Evolutionary conservation across 2,113 vertebrate genomes (phyloP), one percentile per base, ranked within the genome.

Genomic region (Melanerpes formicivorus): DNA sequence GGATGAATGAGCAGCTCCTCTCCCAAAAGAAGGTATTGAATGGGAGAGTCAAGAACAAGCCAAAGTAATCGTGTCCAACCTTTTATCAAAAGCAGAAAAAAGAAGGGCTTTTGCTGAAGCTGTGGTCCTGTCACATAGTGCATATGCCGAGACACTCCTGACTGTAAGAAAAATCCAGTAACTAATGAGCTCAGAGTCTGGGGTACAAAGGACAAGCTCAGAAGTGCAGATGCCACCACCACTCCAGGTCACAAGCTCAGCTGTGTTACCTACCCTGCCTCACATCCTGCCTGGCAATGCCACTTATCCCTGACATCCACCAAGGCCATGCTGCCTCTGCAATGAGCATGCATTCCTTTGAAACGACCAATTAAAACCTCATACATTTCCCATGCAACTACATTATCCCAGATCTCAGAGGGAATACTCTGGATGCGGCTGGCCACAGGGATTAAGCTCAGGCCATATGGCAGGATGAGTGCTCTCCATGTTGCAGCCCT

Each of bases 291-390:
- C 29, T 25, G 37, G 44, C 60, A 64, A 46, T 14, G 23, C 19
- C 1, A 4, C 52, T 77, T 42, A 46, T 54, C 29, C 32, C 76
- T 34, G 58, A 50, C 30, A 79, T 21, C 63, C 66, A 54, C 82
- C 59, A 52, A 0, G 0, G 64, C 59, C 55, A 79, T 1, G 0
- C 21, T 30, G 44, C 59, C 71, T 64, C 64, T 56, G 63, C 14
- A 23, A 30, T 34, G n/a, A 62, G 37, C 48, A 60, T 6, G 46
- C 9, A 0, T 32, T 82, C 10, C 86, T 88, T 65, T 14, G 63
- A 87, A 87, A 67, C 0, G 1, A 54, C 22, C 19, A 66, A 2
- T 10, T 46, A 21, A 88, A 84, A 72, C 6, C 86, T 56, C 77
- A 66, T 42, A 40, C 4, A 8, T 29, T 83, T 86, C 64, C 73